Conservation (phyloP, 2,113 vertebrate genomes). For the Paraplagusia blochii region DNA sequence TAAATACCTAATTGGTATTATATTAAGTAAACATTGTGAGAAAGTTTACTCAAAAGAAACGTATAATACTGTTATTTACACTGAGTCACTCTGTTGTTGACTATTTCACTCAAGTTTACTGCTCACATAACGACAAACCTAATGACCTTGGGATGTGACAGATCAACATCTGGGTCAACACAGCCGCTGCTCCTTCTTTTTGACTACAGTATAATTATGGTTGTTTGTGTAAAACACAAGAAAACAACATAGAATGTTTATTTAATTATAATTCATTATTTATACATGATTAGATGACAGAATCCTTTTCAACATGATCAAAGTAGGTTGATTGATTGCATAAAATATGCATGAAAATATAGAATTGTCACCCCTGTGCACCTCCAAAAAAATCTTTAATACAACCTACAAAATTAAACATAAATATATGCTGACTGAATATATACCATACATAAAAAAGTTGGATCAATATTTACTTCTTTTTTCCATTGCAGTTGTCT, state of each 20-base stretch:
- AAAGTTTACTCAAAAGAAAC: background rate
- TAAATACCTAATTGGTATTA: too few species aligned
- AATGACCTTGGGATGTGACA: background rate
- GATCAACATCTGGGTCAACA: background rate
- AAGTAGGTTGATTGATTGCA: background rate
- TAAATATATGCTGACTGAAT: too few species aligned
- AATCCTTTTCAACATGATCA: background rate
- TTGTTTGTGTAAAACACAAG: background rate
- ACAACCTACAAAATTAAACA: too few species aligned
- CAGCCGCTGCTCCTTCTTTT: background rate
- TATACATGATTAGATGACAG: background rate
- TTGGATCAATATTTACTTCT: too few species aligned
- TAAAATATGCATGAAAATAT: too few species aligned
- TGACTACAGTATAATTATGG: background rate
- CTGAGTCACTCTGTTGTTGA: background rate
- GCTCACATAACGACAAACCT: conserved; percentile 18
- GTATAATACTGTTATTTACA: background rate
- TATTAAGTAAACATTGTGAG: too few species aligned
- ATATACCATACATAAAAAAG: too few species aligned
- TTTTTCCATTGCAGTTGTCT: too few species aligned
- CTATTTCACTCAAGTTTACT: background rate
- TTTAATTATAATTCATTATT: conserved; percentile 16
- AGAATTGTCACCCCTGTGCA: too few species aligned
- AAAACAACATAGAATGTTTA: background rate
- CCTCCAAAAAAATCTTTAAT: too few species aligned